Percentiles rank a stretch among this genome's conserved stretches.
Evolutionary conservation across 2,888 invertebrate genomes (phyloP).

Genomic region (Stictocephala bisonia): DNA sequence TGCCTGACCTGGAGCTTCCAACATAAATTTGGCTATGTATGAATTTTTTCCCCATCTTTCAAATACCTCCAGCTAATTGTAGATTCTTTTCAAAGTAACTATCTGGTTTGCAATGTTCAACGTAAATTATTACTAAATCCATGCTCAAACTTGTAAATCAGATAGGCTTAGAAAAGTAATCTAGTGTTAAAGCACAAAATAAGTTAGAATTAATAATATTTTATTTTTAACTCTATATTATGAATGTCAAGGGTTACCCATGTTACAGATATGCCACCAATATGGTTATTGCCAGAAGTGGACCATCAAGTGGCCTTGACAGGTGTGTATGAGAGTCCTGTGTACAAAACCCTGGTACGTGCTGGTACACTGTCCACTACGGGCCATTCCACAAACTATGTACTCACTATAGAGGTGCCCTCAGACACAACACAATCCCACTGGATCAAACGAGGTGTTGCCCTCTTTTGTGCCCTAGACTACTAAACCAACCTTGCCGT

Average conservation of each 20-base stretch:
- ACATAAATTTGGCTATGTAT: too few species aligned
- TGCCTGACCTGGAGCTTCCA: too few species aligned
- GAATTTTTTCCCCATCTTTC: too few species aligned
- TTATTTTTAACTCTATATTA: background rate
- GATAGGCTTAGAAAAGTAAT: too few species aligned
- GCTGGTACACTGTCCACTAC: slow-evolving; percentile 75
- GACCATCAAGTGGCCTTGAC: slow-evolving; percentile 67
- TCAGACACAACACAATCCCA: slow-evolving; percentile 68
- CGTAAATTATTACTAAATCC: too few species aligned
- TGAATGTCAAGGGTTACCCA: too few species aligned
- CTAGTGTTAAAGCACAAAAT: background rate
- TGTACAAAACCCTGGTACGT: slow-evolving; percentile 74
- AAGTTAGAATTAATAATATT: background rate
- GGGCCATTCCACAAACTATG: slow-evolving; percentile 77
- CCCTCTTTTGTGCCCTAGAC: slow-evolving; percentile 68
- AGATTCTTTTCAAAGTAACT: too few species aligned
- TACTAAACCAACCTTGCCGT: slow-evolving; percentile 33
- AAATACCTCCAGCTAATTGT: too few species aligned
- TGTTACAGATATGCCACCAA: slow-evolving; percentile 73
- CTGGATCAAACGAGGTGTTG: slow-evolving; percentile 74
- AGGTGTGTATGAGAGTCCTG: slow-evolving; percentile 71
- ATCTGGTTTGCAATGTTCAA: too few species aligned
- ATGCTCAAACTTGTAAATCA: too few species aligned
- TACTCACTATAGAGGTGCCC: slow-evolving; percentile 72
- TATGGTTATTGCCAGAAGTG: slow-evolving; percentile 77